These are phyloP conservation scores for Caenorhabditis panamensis DNA, from an alignment of 2,888 invertebrate species.

Conservation along the genomic window DNA sequence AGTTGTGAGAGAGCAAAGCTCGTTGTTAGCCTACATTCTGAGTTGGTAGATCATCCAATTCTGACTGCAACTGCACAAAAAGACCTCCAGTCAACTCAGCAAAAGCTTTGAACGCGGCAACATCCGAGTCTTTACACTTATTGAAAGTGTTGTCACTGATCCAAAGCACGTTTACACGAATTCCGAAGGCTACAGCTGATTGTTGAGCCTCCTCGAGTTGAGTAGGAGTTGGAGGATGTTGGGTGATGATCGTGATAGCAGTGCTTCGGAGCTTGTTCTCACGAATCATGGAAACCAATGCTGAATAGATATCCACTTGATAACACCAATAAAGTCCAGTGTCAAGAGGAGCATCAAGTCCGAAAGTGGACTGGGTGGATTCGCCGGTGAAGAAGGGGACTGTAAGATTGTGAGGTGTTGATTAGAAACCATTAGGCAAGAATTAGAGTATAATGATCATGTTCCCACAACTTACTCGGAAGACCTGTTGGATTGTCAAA, in stretches of 20 bases:
- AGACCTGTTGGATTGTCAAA: background rate
- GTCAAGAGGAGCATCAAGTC: background rate
- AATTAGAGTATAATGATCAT: no score
- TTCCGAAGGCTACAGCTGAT: constrained; percentile 33
- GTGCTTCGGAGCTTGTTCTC: constrained; percentile 13
- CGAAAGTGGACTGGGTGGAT: background rate
- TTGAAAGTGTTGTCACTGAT: constrained; percentile 32
- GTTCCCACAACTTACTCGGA: no score
- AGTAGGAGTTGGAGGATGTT: constrained; percentile 34
- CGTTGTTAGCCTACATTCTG: constrained; percentile 5
- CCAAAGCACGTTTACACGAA: constrained; percentile 47
- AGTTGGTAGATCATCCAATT: background rate
- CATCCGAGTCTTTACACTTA: background rate
- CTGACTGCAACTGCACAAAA: constrained; percentile 43
- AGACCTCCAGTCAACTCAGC: constrained; percentile 48
- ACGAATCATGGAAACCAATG: constrained; percentile 28
- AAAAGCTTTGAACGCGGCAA: constrained; percentile 26
- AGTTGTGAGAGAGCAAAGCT: background rate
- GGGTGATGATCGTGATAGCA: constrained; percentile 48
- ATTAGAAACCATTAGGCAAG: no score
- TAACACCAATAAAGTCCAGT: constrained; percentile 52
- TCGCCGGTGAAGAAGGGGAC: background rate
- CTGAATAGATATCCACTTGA: constrained; percentile 18
- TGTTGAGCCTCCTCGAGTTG: constrained; percentile 15
- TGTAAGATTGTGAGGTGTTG: background rate